Evolutionary conservation across 2,113 vertebrate species (phyloP).

Genomic region (Eulemur macaco): DNA sequence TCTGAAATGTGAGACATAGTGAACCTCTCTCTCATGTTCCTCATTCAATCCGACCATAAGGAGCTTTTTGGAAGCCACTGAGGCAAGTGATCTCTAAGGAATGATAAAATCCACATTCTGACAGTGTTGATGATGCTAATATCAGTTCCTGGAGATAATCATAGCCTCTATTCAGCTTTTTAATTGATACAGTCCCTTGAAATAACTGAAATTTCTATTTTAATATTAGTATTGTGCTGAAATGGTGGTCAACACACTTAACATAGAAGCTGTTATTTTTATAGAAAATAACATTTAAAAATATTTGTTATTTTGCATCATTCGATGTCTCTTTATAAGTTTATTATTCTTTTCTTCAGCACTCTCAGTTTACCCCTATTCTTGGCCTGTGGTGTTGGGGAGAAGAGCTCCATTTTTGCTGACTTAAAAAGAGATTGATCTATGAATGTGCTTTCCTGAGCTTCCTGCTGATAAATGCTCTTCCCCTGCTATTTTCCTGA

Average conservation of each 20-base stretch:
- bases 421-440: slow-evolving; percentile 62
- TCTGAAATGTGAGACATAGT: neutral
- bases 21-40: neutral
- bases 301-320: neutral
- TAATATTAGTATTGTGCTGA: neutral
- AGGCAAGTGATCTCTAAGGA: neutral
- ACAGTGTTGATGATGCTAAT: neutral
- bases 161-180: neutral
- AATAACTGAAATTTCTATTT: neutral
- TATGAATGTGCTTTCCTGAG: slow-evolving; percentile 43
- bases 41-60: neutral
- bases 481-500: slow-evolving; percentile 49
- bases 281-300: neutral
- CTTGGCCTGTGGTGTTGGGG: neutral
- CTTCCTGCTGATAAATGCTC: slow-evolving; percentile 60
- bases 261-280: neutral
- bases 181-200: neutral
- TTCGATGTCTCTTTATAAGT: slow-evolving; percentile 39
- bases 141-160: neutral
- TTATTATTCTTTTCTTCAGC: neutral
- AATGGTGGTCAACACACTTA: neutral
- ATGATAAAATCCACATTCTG: neutral
- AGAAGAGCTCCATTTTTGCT: slow-evolving; percentile 37
- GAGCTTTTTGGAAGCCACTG: neutral
- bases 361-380: neutral